Base-by-base conservation (phyloP, 2,888 invertebrate species). In the Morpho deidamia region DNA sequence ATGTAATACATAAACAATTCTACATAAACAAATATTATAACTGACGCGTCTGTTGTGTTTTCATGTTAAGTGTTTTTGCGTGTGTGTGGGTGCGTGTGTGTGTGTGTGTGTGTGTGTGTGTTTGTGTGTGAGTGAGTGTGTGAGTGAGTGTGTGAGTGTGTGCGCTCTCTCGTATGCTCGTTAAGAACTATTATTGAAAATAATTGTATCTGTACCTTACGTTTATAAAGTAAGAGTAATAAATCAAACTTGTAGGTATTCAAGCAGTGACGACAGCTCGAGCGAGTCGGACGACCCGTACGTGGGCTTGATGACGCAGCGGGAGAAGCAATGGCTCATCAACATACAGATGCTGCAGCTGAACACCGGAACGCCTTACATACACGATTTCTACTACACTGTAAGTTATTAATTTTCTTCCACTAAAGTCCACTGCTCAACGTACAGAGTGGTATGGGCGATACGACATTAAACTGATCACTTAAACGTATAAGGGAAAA, bases 321-420 rank as follows among this genome's bases (percentile, higher is more conserved):
- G 96, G 33, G 99, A 99, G 78, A 98, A 98, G 69, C 97, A 98
- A 66, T 99, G 99, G 97, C 90, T 99, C 9, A 93, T 98, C 61
- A 97, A 97, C 75, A 99, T 99, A 65, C 99, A 99, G 78, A 90
- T 98, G 76, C 81, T 98, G 57, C 99, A 99, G 74, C 91, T 99
- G 1, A 97, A 97, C 73, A 97, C 97, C 0, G 97, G 97, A 49
- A 97, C 98, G 57, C 99, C 99, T 0, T 97, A 97, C 78, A 94
- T 97, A 67, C 98, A 99, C 75, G 99, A 99, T 81, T 99, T 96
- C 78, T 99, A 99, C 74, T 99, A 96, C 72, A 97, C 97, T 41
- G 97, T 96, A 68, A 86, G 91, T 59, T 32, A 23, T 23, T 23
- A 3, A 23, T 23, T 23, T 14, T 23, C 23, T 23, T 23, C 5